Percentiles rank a stretch among this genome's conserved stretches.
Conservation (phyloP, 2,113 vertebrate genomes). For the Coryphaenoides rupestris region DNA sequence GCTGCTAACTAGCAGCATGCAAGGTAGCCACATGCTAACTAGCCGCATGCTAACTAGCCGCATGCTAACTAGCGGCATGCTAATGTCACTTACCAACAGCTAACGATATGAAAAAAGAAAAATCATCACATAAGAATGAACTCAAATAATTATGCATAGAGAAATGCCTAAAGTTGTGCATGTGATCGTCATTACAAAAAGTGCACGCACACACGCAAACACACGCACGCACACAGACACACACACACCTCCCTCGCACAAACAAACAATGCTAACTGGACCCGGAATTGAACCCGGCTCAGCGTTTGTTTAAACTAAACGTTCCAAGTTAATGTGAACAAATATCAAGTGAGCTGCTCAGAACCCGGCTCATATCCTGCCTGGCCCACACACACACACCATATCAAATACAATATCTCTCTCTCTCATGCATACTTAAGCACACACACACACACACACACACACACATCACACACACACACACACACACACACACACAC, state of each 20-base stretch:
- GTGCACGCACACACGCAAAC: not conserved
- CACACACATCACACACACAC: constrained; percentile 13
- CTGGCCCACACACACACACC: constrained; percentile 47
- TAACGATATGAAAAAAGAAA: too few relatives aligned
- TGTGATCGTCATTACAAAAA: not conserved
- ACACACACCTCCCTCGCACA: not conserved
- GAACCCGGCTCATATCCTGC: constrained; percentile 69
- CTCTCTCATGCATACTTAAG: too few relatives aligned
- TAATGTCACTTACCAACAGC: too few relatives aligned
- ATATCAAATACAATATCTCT: not conserved
- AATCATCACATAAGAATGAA: too few relatives aligned
- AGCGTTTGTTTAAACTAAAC: constrained; percentile 64
- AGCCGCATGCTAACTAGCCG: constrained; percentile 9
- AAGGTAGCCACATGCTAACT: not conserved
- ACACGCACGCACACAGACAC: constrained; percentile 4
- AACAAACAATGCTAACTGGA: constrained; percentile 31
- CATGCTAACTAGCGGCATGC: constrained; percentile 3
- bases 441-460: constrained; percentile 27
- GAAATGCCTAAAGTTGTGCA: too few relatives aligned
- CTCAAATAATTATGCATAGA: too few relatives aligned
- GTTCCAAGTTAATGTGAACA: constrained; percentile 65
- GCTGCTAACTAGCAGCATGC: not conserved
- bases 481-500: not conserved
- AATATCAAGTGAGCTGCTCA: constrained; percentile 60
- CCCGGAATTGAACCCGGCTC: constrained; percentile 47